Evolutionary conservation across 2,113 vertebrate species (phyloP).

Genomic region (Cololabis saira): DNA sequence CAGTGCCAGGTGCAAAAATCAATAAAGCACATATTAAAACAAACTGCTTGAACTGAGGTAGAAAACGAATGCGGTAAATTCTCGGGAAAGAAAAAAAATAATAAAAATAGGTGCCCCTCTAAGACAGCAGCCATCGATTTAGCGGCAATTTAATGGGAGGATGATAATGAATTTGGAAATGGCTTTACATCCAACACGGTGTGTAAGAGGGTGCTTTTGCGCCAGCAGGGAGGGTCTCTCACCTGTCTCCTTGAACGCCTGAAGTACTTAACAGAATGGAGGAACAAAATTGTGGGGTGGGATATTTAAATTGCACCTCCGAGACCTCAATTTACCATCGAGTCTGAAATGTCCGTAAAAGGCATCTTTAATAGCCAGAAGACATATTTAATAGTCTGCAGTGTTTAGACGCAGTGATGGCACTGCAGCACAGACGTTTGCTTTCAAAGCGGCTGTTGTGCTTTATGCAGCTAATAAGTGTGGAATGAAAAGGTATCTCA

Average conservation of each 20-base stretch:
- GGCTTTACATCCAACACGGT: constrained; percentile 19
- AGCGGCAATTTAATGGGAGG: constrained; percentile 42
- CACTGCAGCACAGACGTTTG: neutral
- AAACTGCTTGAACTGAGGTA: constrained; percentile 22
- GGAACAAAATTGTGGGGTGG: constrained; percentile 14
- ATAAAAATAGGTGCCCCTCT: constrained; percentile 28
- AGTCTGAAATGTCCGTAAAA: constrained; percentile 50
- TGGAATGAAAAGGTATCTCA: neutral
- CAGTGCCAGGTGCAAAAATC: constrained; percentile 38
- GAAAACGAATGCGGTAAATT: constrained; percentile 29
- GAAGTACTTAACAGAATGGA: constrained; percentile 47
- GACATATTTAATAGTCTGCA: constrained; percentile 39
- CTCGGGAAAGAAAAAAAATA: neutral
- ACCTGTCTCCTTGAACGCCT: constrained; percentile 33
- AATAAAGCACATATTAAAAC: constrained; percentile 51
- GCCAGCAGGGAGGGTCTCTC: neutral
- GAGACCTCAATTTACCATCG: constrained; percentile 37
- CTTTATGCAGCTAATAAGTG: neutral
- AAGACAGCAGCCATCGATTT: constrained; percentile 47
- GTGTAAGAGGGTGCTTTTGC: neutral
- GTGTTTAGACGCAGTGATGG: constrained; percentile 15
- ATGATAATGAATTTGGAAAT: constrained; percentile 36
- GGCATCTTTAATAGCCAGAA: constrained; percentile 54
- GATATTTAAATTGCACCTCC: constrained; percentile 24
- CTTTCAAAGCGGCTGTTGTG: neutral